These are phyloP conservation scores for Pangasius krempfi DNA, from an alignment of 2,797 vertebrate species.

Conservation along the genomic window DNA sequence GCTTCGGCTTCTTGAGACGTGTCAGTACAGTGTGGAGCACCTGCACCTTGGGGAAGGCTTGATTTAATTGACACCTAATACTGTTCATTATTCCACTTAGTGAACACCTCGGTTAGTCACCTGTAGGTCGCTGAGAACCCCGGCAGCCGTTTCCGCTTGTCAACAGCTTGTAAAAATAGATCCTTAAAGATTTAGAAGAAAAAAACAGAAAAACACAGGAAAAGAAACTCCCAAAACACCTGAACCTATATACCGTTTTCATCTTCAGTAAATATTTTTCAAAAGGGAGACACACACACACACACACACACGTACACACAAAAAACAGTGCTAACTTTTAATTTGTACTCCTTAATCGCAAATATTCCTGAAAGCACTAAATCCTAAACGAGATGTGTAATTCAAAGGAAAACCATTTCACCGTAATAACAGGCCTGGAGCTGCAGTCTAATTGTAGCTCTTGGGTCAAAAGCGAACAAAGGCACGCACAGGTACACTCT, in stretches of 20 bases:
- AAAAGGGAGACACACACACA: background rate
- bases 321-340: slow-evolving; percentile 4
- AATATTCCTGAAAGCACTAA: background rate
- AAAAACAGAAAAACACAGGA: background rate
- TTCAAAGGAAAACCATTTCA: slow-evolving; percentile 37
- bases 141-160: slow-evolving; percentile 81
- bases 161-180: slow-evolving; percentile 93
- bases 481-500: slow-evolving; percentile 47
- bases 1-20: slow-evolving; percentile 91
- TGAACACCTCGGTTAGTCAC: slow-evolving; percentile 98
- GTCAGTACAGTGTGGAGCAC: slow-evolving; percentile 95
- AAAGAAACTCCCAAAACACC: background rate
- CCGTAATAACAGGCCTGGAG: slow-evolving; percentile 40
- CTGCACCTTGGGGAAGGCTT: slow-evolving; percentile 93
- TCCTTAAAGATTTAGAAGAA: slow-evolving; percentile 5
- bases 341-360: slow-evolving; percentile 18
- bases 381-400: slow-evolving; percentile 29
- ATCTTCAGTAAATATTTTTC: background rate
- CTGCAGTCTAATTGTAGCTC: slow-evolving; percentile 40
- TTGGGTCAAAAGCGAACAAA: slow-evolving; percentile 35
- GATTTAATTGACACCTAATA: slow-evolving; percentile 99
- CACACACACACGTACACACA: background rate
- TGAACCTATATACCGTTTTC: background rate
- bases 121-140: slow-evolving; percentile 83
- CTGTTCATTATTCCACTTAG: slow-evolving; percentile 99